Evolutionary conservation across 2,888 invertebrate genomes (phyloP), one percentile per base, ranked within the genome.

Genomic region (Drosophila pseudotakahashii): DNA sequence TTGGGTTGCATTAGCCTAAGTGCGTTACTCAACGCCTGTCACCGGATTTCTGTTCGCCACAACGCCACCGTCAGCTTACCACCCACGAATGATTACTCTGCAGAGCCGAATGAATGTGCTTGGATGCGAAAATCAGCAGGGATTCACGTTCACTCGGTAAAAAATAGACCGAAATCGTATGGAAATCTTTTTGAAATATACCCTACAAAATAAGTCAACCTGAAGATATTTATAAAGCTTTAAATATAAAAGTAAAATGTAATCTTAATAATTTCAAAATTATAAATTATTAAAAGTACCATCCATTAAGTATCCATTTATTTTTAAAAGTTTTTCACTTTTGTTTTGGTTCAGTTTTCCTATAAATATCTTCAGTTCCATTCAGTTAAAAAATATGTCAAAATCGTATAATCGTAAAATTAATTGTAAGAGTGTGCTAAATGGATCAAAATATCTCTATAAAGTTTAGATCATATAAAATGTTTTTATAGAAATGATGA

Each of bases 1-100:
- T 77, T 75, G 45, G 50, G 64, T 80, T 89, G 79, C 86, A 89
- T 90, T 89, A 88, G 82, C 78, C 73, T 78, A 88, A 89, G 88
- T 86, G 78, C 81, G 82, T 88, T 89, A 85, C 73, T 75, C 73
- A 76, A 80, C 76, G 78, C 62, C 73, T 55, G 37, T 45, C 53
- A 60, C 45, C 55, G 58, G 63, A 39, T 61, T 61, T 16, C 36
- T 26, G 26, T n/a, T 11, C 23, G 11, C n/a, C 54, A 59, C 37
- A 30, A 19, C 32, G 14, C 34, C 55, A 16, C 48, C 34, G 34
- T 19, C 7, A 32, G 48, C 32, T 34, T 51, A 26, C 19, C 44
- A 32, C 50, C 42, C 52, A 34, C 59, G 42, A 54, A 58, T 71
- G 71, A 74, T 73, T 83, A 64, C 55, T 75, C 61, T 59, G 58